Percentiles rank a stretch among this genome's conserved stretches.
These are phyloP conservation scores for Shargacucullia verbasci DNA, from an alignment of 2,888 invertebrate species.

Conservation along the genomic window DNA sequence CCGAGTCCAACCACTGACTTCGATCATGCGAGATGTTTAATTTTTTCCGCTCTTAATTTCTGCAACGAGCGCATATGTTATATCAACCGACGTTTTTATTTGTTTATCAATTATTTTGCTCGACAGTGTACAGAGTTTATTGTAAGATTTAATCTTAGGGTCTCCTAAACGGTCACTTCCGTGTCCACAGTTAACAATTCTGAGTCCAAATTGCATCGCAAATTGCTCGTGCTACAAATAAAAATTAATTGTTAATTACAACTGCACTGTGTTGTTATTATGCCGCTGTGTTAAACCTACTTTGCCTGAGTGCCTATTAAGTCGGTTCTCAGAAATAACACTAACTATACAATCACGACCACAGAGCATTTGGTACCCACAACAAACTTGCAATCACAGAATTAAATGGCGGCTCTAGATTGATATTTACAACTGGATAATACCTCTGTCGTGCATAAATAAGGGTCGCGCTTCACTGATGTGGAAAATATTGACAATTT, in stretches of 20 bases:
- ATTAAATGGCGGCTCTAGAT: conserved; percentile 27
- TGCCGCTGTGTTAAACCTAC: conserved; percentile 36
- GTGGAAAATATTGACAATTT: conserved; percentile 56
- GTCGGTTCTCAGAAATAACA: conserved; percentile 30
- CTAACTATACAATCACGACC: conserved; percentile 28
- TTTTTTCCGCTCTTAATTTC: conserved; percentile 36
- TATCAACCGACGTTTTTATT: conserved; percentile 26
- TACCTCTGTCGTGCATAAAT: conserved; percentile 26
- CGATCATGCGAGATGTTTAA: conserved; percentile 49
- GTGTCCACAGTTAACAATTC: too few species aligned
- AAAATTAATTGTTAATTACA: conserved; percentile 45
- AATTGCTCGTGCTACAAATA: conserved; percentile 41
- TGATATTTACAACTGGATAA: conserved; percentile 29
- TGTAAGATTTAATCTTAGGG: conserved; percentile 43
- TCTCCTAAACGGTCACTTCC: conserved; percentile 45
- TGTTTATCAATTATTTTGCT: conserved; percentile 25
- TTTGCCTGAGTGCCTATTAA: conserved; percentile 28
- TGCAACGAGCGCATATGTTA: conserved; percentile 12
- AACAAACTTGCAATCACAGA: conserved; percentile 24
- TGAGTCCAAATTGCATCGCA: conserved; percentile 19
- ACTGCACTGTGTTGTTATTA: conserved; percentile 25
- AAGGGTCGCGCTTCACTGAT: conserved; percentile 53
- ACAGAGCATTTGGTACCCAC: conserved; percentile 23
- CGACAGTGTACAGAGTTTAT: conserved; percentile 33
- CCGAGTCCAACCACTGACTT: conserved; percentile 37